Conservation (phyloP, 2,113 vertebrate genomes). For the Strix aluco region DNA sequence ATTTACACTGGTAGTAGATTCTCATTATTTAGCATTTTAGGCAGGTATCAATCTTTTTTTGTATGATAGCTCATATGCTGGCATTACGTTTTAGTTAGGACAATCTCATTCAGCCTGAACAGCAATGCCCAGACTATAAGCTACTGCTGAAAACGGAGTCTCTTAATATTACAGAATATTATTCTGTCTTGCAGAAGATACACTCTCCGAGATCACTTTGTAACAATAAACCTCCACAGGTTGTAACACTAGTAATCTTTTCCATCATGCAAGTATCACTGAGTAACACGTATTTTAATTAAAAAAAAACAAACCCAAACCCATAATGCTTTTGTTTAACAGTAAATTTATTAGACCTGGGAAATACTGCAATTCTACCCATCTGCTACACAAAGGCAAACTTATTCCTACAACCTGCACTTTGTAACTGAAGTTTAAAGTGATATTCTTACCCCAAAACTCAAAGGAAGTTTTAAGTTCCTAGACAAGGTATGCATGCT, state of each 20-base stretch:
- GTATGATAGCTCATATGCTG: not conserved
- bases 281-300: not conserved
- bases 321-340: not conserved
- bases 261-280: not conserved
- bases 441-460: not conserved
- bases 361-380: not conserved
- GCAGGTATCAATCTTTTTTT: not conserved
- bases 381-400: not conserved
- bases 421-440: not conserved
- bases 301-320: not conserved
- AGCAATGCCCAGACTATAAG: not conserved
- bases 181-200: not conserved
- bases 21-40: not conserved
- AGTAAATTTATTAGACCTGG: conserved; percentile 10
- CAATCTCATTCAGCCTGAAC: not conserved
- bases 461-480: not conserved
- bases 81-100: not conserved
- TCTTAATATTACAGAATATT: not conserved
- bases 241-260: rapidly evolving
- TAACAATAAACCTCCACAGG: not conserved
- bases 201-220: not conserved
- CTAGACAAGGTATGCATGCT: not conserved
- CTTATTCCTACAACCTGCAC: not conserved
- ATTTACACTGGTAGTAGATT: not conserved
- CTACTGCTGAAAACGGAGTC: not conserved